These are phyloP conservation scores for Tangara arthus DNA, from an alignment of 2,797 vertebrate genomes.

Conservation along the genomic window DNA sequence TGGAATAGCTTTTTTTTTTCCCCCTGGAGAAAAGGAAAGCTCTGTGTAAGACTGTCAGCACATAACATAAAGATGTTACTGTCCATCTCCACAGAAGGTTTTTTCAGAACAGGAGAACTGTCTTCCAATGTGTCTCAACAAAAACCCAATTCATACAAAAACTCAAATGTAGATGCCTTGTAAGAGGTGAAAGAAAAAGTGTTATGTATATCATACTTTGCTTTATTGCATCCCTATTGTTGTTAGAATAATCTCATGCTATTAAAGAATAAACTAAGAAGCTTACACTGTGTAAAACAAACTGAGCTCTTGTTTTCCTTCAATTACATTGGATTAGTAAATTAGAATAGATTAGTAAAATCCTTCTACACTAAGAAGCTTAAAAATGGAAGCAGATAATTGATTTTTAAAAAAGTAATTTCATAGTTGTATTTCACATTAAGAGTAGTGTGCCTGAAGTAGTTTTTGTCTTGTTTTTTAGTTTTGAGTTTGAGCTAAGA, in stretches of 20 bases:
- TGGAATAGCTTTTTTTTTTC: not conserved
- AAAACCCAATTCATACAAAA: not conserved
- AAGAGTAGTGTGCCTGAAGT: not conserved
- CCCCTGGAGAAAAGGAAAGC: not conserved
- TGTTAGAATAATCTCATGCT: not conserved
- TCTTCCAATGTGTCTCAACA: not conserved
- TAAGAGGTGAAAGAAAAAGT: not conserved
- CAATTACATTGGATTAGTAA: constrained; percentile 30
- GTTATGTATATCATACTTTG: not conserved
- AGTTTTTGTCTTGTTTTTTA: not conserved
- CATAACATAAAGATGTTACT: not conserved
- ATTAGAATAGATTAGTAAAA: constrained; percentile 31
- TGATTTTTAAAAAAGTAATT: not conserved
- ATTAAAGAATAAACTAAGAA: constrained; percentile 16
- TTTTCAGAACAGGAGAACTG: not conserved
- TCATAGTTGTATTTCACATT: not conserved
- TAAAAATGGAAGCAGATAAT: constrained; percentile 3
- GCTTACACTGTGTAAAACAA: not conserved
- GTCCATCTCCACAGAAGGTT: not conserved
- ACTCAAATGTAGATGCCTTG: not conserved
- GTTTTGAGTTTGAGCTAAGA: not conserved
- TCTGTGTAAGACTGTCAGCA: not conserved
- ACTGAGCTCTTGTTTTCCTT: not conserved
- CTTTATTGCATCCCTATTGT: not conserved
- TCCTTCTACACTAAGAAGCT: not conserved